These are phyloP conservation scores for Drosophila heteroneura DNA, from an alignment of 2,888 invertebrate species.

Conservation along the genomic window DNA sequence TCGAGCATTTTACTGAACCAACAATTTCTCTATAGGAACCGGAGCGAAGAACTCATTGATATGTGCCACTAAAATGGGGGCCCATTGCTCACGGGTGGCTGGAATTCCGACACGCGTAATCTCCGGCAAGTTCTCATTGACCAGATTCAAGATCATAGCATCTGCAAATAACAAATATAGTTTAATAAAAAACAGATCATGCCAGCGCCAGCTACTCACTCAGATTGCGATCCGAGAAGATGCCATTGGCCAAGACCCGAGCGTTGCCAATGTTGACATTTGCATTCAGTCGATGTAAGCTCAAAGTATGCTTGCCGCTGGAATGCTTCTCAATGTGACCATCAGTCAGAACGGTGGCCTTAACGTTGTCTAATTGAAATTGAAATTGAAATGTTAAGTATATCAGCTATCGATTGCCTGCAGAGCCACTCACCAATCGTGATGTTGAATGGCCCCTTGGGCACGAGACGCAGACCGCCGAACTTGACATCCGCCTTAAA, in stretches of 20 bases:
- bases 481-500: constrained; percentile 89
- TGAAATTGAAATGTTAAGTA: background rate
- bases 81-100: constrained; percentile 84
- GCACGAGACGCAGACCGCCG: constrained; percentile 88
- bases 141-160: constrained; percentile 85
- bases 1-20: constrained; percentile 65
- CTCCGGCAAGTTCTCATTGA: constrained; percentile 87
- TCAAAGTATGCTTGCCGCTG: constrained; percentile 67
- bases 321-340: constrained; percentile 75
- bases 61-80: constrained; percentile 83
- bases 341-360: constrained; percentile 80
- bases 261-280: constrained; percentile 81
- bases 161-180: constrained; percentile 53
- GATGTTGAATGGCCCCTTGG: constrained; percentile 87
- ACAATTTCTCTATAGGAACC: constrained; percentile 84
- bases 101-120: constrained; percentile 87
- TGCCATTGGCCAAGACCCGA: constrained; percentile 82
- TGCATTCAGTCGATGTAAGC: constrained; percentile 81
- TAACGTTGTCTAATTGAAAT: constrained; percentile 71
- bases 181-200: background rate
- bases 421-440: constrained; percentile 87
- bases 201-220: constrained; percentile 63
- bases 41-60: constrained; percentile 83
- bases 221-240: constrained; percentile 83
- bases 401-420: background rate